Conservation (phyloP, 2,888 invertebrate genomes). For the Zaprionus obscuricornis region DNA sequence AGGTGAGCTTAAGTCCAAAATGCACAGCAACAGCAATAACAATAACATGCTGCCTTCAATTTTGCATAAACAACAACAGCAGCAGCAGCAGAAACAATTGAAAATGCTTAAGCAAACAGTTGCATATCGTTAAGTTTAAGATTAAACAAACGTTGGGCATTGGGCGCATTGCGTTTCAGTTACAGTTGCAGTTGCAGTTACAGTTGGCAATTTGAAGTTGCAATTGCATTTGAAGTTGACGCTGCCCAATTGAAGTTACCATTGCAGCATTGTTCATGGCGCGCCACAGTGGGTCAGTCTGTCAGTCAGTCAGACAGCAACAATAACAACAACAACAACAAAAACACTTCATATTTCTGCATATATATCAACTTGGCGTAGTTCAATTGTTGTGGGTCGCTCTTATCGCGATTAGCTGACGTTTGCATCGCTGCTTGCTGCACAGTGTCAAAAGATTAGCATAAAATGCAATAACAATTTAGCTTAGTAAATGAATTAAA, state of each 20-base stretch:
- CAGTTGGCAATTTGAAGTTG: conserved; percentile 1
- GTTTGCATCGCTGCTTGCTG: conserved; percentile 1
- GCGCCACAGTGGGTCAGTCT: conserved; percentile 14
- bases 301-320: not conserved
- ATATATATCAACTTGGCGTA: conserved; percentile 11
- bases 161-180: not conserved
- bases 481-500: too few relatives aligned
- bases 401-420: conserved; percentile 43
- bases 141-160: conserved; percentile 9
- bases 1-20: conserved; percentile 25
- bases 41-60: conserved; percentile 40
- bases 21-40: conserved; percentile 5
- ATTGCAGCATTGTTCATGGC: too few relatives aligned
- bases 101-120: conserved; percentile 57
- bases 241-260: too few relatives aligned
- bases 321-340: conserved; percentile 1
- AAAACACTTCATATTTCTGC: conserved; percentile 52
- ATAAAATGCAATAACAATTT: too few relatives aligned
- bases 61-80: conserved; percentile 50
- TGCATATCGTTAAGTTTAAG: conserved; percentile 36
- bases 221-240: conserved; percentile 1
- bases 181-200: conserved; percentile 4
- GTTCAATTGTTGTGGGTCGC: conserved; percentile 6
- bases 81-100: conserved; percentile 30
- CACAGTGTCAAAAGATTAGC: too few relatives aligned